These are phyloP conservation scores for Dryobates pubescens DNA, from an alignment of 2,797 vertebrate species.

Conservation along the genomic window DNA sequence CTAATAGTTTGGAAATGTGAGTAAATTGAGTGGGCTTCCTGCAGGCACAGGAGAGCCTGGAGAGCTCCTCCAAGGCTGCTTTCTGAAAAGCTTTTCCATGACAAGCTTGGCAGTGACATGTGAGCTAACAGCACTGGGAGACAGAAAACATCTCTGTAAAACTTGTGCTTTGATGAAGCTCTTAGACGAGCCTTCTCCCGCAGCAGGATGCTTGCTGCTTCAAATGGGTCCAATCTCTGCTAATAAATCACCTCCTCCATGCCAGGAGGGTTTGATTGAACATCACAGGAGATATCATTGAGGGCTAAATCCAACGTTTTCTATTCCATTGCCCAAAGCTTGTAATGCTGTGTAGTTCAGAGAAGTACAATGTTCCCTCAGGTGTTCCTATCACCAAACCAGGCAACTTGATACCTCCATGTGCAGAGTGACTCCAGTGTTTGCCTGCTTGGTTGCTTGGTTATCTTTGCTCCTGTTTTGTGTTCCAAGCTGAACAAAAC, in stretches of 20 bases:
- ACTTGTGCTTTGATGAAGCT: constrained; percentile 9
- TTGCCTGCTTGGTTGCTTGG: not conserved
- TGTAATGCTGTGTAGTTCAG: not conserved
- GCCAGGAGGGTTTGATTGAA: not conserved
- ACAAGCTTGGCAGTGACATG: not conserved
- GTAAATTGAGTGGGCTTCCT: not conserved
- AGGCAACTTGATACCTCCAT: not conserved
- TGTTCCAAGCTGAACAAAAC: not conserved
- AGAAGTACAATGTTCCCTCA: not conserved
- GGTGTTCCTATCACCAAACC: fast-evolving
- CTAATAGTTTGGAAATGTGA: not conserved
- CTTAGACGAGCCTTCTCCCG: not conserved
- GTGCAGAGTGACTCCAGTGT: not conserved
- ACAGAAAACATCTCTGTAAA: not conserved
- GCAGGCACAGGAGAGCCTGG: not conserved
- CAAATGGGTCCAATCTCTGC: not conserved
- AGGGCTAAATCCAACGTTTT: not conserved
- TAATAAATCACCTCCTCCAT: constrained; percentile 32
- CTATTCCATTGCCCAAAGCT: not conserved
- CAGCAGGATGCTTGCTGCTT: not conserved
- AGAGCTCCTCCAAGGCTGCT: not conserved
- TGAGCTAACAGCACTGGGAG: not conserved
- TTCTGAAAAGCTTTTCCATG: not conserved
- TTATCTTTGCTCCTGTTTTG: not conserved
- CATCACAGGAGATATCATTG: not conserved